Evolutionary conservation across 2,113 vertebrate genomes (phyloP), one percentile per base, ranked within the genome.

Genomic region (Gadus chalcogrammus): DNA sequence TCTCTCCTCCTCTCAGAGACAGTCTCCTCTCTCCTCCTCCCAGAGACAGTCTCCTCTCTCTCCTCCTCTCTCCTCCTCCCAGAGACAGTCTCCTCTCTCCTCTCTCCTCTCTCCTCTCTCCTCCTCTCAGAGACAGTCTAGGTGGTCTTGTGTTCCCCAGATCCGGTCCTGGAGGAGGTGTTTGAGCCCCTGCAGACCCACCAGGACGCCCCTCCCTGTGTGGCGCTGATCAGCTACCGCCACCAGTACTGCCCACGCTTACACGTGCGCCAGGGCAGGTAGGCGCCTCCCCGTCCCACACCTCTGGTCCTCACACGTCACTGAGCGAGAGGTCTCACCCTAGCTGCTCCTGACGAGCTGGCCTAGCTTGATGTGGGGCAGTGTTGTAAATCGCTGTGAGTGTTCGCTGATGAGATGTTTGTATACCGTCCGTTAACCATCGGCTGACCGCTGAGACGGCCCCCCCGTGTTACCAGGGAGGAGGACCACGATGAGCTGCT

Each of bases 401-500:
- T 24, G 22, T 1, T 24, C 22, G 22, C 22, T 24, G 22, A 2
- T 24, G 1, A 24, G 22, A 24, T 24, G 22, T 24, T 24, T 24
- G 2, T 2, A 24, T 24, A 24, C 22, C 22, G 22, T 24, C 22
- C 22, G 22, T 24, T 24, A 24, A 24, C 22, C 22, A 24, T 24
- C 2, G 22, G 22, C 22, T 24, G 31, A 31, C 0, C 31, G 31
- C 3, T 31, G 31, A 31, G 31, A 11, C 17, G 3, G 3, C 53
- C 17, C 5, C 17, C 6, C 53, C 17, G 56, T 58, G 56, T 71
- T 77, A 81, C 60, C 85, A 99, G 97, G 85, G 83, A 94, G 15
- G 94, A 95, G 82, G 97, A 99, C 79, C 89, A 93, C 1, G 93
- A 95, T 12, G 93, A 96, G 77, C 88, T 99, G 64, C 79, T 90